These are phyloP conservation scores for Linepithema humile DNA, from an alignment of 1,140 invertebrate species.

Conservation along the genomic window DNA sequence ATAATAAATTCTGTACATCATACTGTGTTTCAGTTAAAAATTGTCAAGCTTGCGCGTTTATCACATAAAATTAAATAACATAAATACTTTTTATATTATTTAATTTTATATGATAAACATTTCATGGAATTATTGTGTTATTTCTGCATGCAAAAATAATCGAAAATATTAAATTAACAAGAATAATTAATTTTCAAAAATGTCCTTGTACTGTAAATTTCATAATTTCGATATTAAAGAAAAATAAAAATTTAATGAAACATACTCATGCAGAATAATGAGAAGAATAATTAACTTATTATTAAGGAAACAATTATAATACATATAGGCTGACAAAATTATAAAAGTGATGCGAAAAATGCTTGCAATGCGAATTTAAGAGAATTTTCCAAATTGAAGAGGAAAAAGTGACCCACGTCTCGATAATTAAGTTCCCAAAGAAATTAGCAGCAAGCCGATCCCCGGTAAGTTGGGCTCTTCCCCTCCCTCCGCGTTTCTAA, in stretches of 20 bases:
- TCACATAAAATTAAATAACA: too few relatives aligned
- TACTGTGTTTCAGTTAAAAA: too few relatives aligned
- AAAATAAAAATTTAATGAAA: background rate
- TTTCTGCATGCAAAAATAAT: too few relatives aligned
- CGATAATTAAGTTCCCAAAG: slow-evolving; percentile 51
- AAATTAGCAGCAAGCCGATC: slow-evolving; percentile 20
- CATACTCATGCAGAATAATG: too few relatives aligned
- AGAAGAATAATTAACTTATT: background rate
- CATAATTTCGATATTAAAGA: background rate
- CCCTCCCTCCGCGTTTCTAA: background rate
- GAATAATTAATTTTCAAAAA: background rate
- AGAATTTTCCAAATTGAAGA: slow-evolving; percentile 11
- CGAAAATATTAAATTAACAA: background rate
- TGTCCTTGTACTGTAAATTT: background rate
- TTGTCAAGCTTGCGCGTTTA: too few relatives aligned
- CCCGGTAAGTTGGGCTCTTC: background rate
- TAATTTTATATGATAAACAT: too few relatives aligned
- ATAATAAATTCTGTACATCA: too few relatives aligned
- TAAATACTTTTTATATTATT: too few relatives aligned
- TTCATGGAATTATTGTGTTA: too few relatives aligned
- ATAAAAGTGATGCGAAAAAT: slow-evolving; percentile 34
- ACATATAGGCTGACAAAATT: background rate
- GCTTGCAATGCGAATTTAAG: slow-evolving; percentile 4
- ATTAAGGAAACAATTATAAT: too few relatives aligned
- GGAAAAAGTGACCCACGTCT: slow-evolving; percentile 32